phyloP scores from a whole-genome alignment of 1,140 invertebrate genomes.

The Nephotettix cincticeps region DNA sequence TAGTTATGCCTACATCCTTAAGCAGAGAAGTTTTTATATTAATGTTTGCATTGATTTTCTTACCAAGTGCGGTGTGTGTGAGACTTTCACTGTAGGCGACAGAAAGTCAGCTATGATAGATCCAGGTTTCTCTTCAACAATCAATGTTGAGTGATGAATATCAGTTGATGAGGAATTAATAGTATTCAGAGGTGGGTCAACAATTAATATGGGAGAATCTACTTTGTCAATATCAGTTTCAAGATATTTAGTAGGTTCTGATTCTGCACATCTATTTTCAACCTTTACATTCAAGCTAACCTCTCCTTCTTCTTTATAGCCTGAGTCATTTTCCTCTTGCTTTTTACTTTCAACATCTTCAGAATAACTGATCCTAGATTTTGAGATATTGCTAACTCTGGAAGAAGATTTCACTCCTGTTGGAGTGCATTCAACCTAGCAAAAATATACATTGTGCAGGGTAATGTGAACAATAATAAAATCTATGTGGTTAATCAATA shows the following conservation, averaged over 20 bases:
- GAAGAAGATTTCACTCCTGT: background rate
- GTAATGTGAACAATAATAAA: too few species aligned
- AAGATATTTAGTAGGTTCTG: background rate
- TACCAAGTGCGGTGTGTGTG: background rate
- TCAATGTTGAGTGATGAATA: background rate
- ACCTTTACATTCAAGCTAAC: background rate
- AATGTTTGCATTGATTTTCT: too few species aligned
- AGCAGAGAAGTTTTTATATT: too few species aligned
- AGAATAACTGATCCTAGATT: background rate
- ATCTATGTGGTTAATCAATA: too few species aligned
- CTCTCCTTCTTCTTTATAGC: background rate
- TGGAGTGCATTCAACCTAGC: background rate
- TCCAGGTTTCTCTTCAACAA: background rate
- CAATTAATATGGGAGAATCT: background rate
- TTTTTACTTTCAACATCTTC: background rate
- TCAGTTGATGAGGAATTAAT: too few species aligned
- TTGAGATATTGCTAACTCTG: background rate
- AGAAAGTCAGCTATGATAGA: background rate
- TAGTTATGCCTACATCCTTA: too few species aligned
- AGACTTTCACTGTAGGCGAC: background rate
- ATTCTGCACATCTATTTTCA: background rate
- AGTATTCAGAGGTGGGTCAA: too few species aligned
- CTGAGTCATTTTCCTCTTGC: background rate
- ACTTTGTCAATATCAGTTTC: conserved; percentile 8
- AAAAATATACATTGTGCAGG: too few species aligned